A percentile compares a stretch with the other conserved stretches of the same genome.
These are phyloP conservation scores for Arenicola marina DNA, from an alignment of 2,888 invertebrate species.

Conservation along the genomic window DNA sequence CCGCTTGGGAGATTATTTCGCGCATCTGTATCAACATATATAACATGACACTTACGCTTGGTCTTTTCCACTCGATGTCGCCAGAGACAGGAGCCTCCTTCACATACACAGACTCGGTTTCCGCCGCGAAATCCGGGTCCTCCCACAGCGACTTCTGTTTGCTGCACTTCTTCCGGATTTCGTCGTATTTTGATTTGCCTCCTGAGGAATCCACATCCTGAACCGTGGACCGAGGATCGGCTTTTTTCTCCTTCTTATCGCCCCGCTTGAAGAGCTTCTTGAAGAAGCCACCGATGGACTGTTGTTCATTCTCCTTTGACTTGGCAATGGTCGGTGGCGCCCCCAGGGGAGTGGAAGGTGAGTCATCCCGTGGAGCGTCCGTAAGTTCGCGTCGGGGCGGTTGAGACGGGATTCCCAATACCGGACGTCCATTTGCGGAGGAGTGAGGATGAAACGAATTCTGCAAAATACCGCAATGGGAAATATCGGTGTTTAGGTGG, in stretches of 20 bases:
- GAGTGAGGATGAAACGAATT: no score
- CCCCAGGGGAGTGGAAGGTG: background rate
- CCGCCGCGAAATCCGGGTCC: slow-evolving; percentile 84
- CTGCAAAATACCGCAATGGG: no score
- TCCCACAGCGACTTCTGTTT: slow-evolving; percentile 71
- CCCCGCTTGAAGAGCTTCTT: slow-evolving; percentile 21
- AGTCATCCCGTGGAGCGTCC: no score
- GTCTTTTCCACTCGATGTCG: slow-evolving; percentile 85
- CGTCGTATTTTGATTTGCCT: background rate
- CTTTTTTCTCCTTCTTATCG: slow-evolving; percentile 13
- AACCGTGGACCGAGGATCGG: slow-evolving; percentile 5
- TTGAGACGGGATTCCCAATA: background rate
- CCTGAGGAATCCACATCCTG: background rate
- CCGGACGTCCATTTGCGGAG: no score
- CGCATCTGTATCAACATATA: no score
- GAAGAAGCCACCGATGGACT: slow-evolving; percentile 20
- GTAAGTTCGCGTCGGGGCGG: background rate
- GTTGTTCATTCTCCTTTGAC: slow-evolving; percentile 18
- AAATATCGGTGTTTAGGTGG: no score
- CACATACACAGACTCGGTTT: slow-evolving; percentile 78
- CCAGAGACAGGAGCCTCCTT: slow-evolving; percentile 76
- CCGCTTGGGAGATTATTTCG: no score
- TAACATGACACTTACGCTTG: slow-evolving; percentile 63
- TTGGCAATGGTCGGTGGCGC: slow-evolving; percentile 9
- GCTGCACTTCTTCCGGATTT: slow-evolving; percentile 17